Evolutionary conservation across 1,140 invertebrate species (phyloP).

Genomic region (Chlorops oryzae): DNA sequence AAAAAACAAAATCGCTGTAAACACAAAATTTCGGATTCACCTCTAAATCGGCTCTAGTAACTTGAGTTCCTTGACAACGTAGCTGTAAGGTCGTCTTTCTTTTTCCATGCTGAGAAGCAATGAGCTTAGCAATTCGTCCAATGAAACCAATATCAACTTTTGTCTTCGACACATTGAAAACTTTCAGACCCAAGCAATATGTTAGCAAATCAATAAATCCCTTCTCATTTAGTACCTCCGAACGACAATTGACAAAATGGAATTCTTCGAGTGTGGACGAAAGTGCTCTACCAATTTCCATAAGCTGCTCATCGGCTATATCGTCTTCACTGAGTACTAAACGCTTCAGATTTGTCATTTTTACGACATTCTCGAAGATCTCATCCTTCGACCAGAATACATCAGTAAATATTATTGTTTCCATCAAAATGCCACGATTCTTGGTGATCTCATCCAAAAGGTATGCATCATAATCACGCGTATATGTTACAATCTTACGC

Average conservation of each 20-base stretch:
- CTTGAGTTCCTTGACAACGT: no score
- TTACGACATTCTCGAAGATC: slow-evolving; percentile 2
- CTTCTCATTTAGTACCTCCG: not conserved
- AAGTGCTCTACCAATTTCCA: slow-evolving; percentile 8
- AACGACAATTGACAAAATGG: not conserved
- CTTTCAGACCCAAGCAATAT: not conserved
- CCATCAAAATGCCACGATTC: not conserved
- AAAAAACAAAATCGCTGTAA: no score
- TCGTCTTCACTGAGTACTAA: slow-evolving; percentile 27
- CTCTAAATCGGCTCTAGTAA: no score
- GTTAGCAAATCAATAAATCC: not conserved
- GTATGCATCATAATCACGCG: slow-evolving; percentile 23
- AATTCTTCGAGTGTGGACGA: not conserved
- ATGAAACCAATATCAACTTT: not conserved
- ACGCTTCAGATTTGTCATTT: slow-evolving; percentile 20
- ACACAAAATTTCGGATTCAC: no score
- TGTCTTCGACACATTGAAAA: slow-evolving; percentile 1
- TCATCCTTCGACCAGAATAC: slow-evolving; percentile 22
- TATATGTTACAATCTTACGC: slow-evolving; percentile 22
- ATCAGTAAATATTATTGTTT: slow-evolving; percentile 26
- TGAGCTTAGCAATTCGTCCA: no score
- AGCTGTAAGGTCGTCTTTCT: no score
- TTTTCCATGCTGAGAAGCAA: no score
- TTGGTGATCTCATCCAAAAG: slow-evolving; percentile 13
- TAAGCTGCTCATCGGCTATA: slow-evolving; percentile 16